phyloP scores from a whole-genome alignment of 2,113 vertebrate genomes.

The Anguilla japonica region DNA sequence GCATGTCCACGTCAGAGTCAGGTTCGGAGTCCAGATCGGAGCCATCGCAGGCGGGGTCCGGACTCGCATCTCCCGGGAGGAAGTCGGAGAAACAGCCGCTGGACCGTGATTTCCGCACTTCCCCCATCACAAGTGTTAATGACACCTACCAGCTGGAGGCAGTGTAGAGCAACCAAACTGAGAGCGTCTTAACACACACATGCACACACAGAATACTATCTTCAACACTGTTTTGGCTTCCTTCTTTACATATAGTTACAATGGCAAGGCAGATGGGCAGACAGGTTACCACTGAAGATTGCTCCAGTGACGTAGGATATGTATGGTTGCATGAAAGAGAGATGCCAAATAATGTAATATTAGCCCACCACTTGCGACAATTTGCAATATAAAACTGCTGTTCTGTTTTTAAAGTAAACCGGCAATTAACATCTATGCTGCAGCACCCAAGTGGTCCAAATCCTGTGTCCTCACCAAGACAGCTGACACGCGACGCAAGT shows the following conservation, averaged over 20 bases:
- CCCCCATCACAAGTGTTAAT: not conserved
- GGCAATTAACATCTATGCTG: not conserved
- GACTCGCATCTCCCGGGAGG: not conserved
- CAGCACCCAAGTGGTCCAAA: not conserved
- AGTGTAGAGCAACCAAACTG: not conserved
- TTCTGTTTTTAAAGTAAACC: not conserved
- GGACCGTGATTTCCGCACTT: not conserved
- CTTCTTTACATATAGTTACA: not conserved
- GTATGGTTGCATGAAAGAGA: not conserved
- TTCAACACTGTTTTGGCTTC: not conserved
- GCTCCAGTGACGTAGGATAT: not conserved
- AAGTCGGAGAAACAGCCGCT: not conserved
- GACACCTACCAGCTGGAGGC: not conserved
- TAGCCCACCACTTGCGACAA: not conserved
- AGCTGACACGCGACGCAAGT: not conserved
- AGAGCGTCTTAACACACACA: not conserved
- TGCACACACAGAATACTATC: not conserved
- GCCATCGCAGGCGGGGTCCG: not conserved
- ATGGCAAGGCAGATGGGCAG: not conserved
- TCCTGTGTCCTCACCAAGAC: not conserved
- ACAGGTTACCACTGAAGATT: not conserved
- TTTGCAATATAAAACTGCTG: not conserved
- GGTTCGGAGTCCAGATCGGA: slow-evolving; percentile 4
- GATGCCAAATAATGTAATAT: not conserved
- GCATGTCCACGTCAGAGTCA: slow-evolving; percentile 26